A percentile compares a stretch with the other conserved stretches of the same genome.
phyloP scores from a whole-genome alignment of 2,797 vertebrate genomes.

The Aphelocoma californica region DNA sequence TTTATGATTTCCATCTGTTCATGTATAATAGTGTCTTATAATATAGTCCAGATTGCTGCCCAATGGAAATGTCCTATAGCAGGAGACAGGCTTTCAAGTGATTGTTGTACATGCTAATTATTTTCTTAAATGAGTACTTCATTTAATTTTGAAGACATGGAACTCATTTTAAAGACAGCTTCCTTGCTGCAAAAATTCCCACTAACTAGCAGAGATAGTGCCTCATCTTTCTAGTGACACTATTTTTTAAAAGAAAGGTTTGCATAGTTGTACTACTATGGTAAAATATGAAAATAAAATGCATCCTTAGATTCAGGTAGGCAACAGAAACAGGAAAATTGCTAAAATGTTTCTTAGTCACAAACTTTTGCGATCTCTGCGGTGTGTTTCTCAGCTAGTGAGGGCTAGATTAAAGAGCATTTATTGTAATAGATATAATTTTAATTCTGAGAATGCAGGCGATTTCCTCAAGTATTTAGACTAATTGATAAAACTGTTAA shows the following conservation, averaged over 20 bases:
- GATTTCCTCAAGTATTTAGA: neutral
- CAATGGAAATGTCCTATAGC: constrained; percentile 67
- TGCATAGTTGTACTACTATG: neutral
- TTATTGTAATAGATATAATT: neutral
- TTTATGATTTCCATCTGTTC: constrained; percentile 78
- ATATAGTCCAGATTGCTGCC: constrained; percentile 70
- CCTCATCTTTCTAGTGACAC: neutral
- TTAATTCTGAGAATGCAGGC: neutral
- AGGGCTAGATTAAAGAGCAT: neutral
- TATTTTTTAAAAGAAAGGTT: neutral
- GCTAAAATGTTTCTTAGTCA: neutral
- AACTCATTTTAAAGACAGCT: constrained; percentile 52
- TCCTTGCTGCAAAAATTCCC: constrained; percentile 31
- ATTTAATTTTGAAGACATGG: constrained; percentile 63
- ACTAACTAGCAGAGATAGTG: neutral
- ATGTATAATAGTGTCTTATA: constrained; percentile 70
- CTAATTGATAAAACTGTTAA: neutral
- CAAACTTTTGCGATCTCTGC: neutral
- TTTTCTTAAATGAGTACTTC: constrained; percentile 66
- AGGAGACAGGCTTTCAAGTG: constrained; percentile 67
- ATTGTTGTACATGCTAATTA: constrained; percentile 70
- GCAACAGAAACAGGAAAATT: neutral
- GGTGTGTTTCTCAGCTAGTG: neutral
- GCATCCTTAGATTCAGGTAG: neutral
- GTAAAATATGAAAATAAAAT: neutral